Conservation (phyloP, 2,888 invertebrate genomes). For the Drosophila rellima region DNA sequence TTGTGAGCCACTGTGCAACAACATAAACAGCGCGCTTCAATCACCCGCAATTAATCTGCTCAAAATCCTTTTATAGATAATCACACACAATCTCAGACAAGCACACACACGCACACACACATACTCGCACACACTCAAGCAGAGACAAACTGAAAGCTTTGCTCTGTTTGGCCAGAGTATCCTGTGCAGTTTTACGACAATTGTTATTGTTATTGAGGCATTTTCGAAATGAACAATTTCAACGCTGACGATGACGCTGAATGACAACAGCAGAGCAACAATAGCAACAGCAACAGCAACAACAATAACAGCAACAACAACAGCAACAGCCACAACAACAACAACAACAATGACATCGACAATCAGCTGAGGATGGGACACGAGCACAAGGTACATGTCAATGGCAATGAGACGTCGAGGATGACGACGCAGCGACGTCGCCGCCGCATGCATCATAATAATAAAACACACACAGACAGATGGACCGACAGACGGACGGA, state of each 20-base stretch:
- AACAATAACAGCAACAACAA: too few species aligned
- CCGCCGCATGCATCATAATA: constrained; percentile 79
- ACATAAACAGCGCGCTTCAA: constrained; percentile 72
- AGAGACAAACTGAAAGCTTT: constrained; percentile 32
- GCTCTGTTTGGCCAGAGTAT: constrained; percentile 56
- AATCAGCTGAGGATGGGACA: constrained; percentile 38
- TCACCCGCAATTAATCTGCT: constrained; percentile 82
- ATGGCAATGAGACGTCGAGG: constrained; percentile 66
- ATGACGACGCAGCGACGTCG: constrained; percentile 65
- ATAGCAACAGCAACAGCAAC: constrained; percentile 32
- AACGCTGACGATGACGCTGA: constrained; percentile 75
- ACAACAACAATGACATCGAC: constrained; percentile 9
- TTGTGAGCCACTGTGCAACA: constrained; percentile 60
- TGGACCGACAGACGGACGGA: constrained; percentile 21
- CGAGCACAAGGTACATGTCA: constrained; percentile 75
- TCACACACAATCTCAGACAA: constrained; percentile 68
- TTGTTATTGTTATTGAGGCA: constrained; percentile 83
- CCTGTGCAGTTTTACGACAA: constrained; percentile 81
- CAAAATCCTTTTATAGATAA: constrained; percentile 83
- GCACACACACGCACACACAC: constrained; percentile 18
- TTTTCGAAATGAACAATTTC: constrained; percentile 82
- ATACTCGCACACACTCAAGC: constrained; percentile 10
- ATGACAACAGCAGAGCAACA: constrained; percentile 61
- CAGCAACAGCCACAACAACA: constrained; percentile 19
- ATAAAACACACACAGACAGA: constrained; percentile 70